phyloP scores from a whole-genome alignment of 2,888 invertebrate species.

The Amblyjoppa proteus region DNA sequence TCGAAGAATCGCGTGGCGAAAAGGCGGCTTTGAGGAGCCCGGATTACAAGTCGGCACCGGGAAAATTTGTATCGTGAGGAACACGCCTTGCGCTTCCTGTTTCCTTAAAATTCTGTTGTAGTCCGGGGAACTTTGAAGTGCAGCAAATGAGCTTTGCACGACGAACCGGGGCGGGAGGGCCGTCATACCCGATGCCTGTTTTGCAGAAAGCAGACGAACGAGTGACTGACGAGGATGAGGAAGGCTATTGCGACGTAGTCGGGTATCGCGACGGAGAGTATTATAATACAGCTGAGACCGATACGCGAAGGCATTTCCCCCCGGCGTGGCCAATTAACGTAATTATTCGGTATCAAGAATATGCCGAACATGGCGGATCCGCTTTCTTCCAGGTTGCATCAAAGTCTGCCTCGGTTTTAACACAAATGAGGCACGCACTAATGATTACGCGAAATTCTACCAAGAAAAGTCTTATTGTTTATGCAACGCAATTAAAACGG shows the following conservation, averaged over 20 bases:
- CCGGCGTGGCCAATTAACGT: constrained; percentile 43
- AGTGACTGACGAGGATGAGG: constrained; percentile 16
- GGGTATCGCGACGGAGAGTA: background rate
- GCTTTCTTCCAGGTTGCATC: background rate
- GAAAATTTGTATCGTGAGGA: constrained; percentile 4
- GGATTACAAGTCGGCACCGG: constrained; percentile 7
- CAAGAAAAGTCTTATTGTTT: background rate
- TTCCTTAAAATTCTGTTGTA: constrained; percentile 49
- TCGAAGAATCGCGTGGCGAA: constrained; percentile 8
- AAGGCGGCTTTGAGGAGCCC: background rate
- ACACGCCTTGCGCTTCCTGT: constrained; percentile 24
- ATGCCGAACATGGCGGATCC: constrained; percentile 20
- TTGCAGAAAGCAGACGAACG: constrained; percentile 44
- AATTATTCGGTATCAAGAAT: constrained; percentile 50
- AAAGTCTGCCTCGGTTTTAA: constrained; percentile 18
- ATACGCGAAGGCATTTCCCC: constrained; percentile 20
- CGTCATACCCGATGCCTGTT: constrained; percentile 22
- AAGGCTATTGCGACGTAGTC: constrained; percentile 10
- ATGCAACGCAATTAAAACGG: background rate
- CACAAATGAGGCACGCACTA: constrained; percentile 1
- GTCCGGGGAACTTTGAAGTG: constrained; percentile 61
- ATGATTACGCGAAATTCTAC: background rate
- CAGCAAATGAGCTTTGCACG: constrained; percentile 62
- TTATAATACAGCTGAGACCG: constrained; percentile 25
- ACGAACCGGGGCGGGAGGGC: constrained; percentile 37